Conservation (phyloP, 2,888 invertebrate genomes). For the Diloba caeruleocephala region DNA sequence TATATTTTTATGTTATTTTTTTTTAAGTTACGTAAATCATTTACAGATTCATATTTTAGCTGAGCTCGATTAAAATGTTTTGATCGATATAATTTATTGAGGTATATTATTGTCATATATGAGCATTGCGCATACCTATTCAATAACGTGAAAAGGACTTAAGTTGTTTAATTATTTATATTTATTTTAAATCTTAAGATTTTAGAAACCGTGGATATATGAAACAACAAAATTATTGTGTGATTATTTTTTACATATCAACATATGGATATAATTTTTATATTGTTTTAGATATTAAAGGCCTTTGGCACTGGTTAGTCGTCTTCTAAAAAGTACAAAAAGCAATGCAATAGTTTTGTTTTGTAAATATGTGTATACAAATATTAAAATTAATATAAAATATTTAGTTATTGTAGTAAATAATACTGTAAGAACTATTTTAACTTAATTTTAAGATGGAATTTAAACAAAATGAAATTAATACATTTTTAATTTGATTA, state of each 20-base stretch:
- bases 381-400: conserved; percentile 73
- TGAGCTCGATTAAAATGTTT: background rate
- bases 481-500: conserved; percentile 69
- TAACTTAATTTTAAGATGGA: conserved; percentile 68
- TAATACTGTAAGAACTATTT: conserved; percentile 60
- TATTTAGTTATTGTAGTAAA: conserved; percentile 48
- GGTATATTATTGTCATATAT: background rate
- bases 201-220: conserved; percentile 22
- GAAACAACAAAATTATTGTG: conserved; percentile 28
- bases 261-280: no score
- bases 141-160: conserved; percentile 16
- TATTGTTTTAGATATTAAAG: conserved; percentile 10
- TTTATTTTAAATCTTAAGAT: conserved; percentile 44
- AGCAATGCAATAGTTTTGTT: conserved; percentile 73
- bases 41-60: background rate
- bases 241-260: no score
- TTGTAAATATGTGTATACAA: conserved; percentile 88
- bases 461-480: conserved; percentile 72
- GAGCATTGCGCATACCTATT: background rate
- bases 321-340: conserved; percentile 62
- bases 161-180: conserved; percentile 49
- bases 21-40: no score
- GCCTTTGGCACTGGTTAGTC: conserved; percentile 39
- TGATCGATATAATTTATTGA: conserved; percentile 7
- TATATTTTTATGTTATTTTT: no score